These are phyloP conservation scores for Sitobion miscanthi DNA, from an alignment of 1,140 invertebrate genomes.

Conservation along the genomic window DNA sequence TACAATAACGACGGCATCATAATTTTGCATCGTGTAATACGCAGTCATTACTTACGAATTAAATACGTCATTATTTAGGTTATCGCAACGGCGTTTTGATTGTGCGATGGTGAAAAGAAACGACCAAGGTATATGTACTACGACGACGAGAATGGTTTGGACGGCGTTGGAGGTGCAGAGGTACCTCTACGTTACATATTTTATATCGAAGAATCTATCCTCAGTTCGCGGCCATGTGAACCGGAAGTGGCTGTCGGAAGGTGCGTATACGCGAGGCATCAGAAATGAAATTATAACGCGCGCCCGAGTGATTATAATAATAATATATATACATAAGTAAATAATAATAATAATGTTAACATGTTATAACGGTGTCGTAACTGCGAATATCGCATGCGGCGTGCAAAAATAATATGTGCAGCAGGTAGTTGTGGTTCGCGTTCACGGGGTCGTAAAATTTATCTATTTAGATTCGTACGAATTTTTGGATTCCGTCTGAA, in stretches of 20 bases:
- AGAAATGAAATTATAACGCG: slow-evolving; percentile 52
- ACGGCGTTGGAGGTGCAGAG: neutral
- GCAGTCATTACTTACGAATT: too few species aligned
- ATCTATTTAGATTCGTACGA: neutral
- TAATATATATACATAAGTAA: neutral
- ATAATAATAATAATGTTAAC: neutral
- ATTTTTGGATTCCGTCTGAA: neutral
- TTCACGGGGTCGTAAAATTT: neutral
- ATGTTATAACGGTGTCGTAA: neutral
- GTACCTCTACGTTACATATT: neutral
- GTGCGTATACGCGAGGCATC: neutral
- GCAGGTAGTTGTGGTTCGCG: neutral
- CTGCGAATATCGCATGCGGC: neutral
- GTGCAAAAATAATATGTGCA: too few species aligned
- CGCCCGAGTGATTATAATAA: neutral
- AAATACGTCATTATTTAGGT: neutral
- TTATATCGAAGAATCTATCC: slow-evolving; percentile 50
- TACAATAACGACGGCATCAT: too few species aligned
- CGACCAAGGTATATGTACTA: neutral
- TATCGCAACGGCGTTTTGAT: neutral
- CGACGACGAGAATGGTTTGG: neutral
- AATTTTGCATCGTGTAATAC: too few species aligned
- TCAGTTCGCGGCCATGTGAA: slow-evolving; percentile 36
- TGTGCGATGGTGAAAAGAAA: slow-evolving; percentile 10
- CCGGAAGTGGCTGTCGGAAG: slow-evolving; percentile 53